Base-by-base conservation (phyloP, 2,888 invertebrate genomes). In the Julus scandinavius region DNA sequence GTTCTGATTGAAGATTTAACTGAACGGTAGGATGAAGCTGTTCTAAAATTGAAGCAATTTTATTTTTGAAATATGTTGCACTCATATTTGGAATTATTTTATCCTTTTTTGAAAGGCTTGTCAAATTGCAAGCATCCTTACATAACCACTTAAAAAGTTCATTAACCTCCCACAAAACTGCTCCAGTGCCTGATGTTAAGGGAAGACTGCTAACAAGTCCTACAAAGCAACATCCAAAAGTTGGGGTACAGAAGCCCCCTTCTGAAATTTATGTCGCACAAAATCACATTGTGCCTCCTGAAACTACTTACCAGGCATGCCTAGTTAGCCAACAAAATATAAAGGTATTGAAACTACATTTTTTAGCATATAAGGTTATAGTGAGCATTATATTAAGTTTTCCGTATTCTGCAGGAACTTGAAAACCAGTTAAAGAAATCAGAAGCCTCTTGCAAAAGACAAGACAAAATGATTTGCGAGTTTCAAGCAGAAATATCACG, bases 361-460 rank as follows among this genome's bases (percentile, higher is more conserved):
- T 54, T 38, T 29, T 13, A 29, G 72, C 38, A 1, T 11, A 6
- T 0, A 38, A 1, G 54, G 38, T 80, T 80, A 15, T 38, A 38
- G 80, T 6, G 38, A 38, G 38, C 13, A 2, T 38, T 4, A 38
- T 80, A 15, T 2, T 11, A 80, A 80, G 29, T 80, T 29, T 38
- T 40, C 29, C 3, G 41, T 85, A 58, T 58, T n/a, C 17, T 11
- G 9, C 20, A 87, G 58, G 87, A 87, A 11, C 63, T 87, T 29
- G 63, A 87, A 87, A 17, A 11, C 54, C 40, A 87, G 80, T 29
- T 87, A 15, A n/a, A 41, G 87, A 87, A n/a, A 87, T 87, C 87
- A 7, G 20, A 80, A 72, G 40, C n/a, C 49, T 7, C 45, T 6
- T n/a, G 63, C 9, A 63, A 87, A 87, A 80, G 87, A 80, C 87